phyloP scores from a whole-genome alignment of 2,113 vertebrate genomes.

The Micronisus gabar region DNA sequence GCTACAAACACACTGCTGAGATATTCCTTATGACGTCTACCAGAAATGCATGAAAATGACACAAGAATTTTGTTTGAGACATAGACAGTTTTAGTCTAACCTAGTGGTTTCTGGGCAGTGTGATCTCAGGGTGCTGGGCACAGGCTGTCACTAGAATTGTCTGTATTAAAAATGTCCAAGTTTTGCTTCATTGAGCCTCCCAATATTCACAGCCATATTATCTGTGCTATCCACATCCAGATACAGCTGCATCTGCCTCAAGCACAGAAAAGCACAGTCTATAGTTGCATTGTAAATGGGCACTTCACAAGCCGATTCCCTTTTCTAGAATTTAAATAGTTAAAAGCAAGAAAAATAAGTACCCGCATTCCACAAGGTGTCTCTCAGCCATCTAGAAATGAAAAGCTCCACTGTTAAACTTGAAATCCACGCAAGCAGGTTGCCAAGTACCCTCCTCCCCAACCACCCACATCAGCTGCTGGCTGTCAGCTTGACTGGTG shows the following conservation, averaged over 20 bases:
- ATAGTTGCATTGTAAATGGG: neutral
- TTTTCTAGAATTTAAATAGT: neutral
- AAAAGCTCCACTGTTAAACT: neutral
- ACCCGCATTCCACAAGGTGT: slow-evolving; percentile 4
- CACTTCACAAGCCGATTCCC: neutral
- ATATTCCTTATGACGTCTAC: neutral
- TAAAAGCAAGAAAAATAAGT: neutral
- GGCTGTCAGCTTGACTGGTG: neutral
- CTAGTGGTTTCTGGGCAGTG: neutral
- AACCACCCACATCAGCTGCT: neutral
- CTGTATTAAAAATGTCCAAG: neutral
- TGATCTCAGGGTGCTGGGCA: neutral
- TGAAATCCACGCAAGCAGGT: neutral
- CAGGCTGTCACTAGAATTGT: neutral
- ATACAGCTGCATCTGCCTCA: neutral
- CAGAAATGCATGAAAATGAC: neutral
- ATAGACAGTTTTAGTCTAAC: neutral
- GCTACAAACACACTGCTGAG: neutral
- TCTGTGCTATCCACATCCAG: neutral
- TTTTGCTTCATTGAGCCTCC: neutral
- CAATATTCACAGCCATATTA: rapidly evolving
- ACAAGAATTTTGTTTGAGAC: neutral
- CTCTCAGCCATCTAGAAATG: slow-evolving; percentile 7
- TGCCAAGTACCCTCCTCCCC: neutral
- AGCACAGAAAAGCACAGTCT: neutral